These are phyloP conservation scores for Hetaerina titia DNA, from an alignment of 2,888 invertebrate genomes.

Conservation along the genomic window DNA sequence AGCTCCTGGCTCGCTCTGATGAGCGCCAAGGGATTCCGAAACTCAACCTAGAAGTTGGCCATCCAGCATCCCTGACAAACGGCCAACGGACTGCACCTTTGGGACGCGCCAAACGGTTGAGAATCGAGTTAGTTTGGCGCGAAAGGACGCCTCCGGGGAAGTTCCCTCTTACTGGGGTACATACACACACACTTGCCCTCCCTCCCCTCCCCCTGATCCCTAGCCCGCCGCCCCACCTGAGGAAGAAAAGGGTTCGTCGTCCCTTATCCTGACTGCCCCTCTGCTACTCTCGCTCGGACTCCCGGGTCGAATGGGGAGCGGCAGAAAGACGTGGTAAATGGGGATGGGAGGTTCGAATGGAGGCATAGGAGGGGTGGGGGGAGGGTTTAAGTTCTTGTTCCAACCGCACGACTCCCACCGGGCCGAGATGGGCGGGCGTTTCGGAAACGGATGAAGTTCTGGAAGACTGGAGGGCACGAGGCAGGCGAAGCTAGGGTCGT, in stretches of 20 bases:
- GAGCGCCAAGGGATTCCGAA: slow-evolving; percentile 55
- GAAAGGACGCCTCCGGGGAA: slow-evolving; percentile 29
- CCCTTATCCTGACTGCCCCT: too few species aligned
- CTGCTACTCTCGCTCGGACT: not conserved
- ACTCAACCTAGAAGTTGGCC: slow-evolving; percentile 47
- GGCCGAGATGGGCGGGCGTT: not conserved
- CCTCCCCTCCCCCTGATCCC: not conserved
- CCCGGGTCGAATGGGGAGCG: not conserved
- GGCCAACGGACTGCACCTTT: slow-evolving; percentile 49
- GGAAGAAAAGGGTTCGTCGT: not conserved
- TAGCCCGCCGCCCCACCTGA: not conserved
- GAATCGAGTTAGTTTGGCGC: slow-evolving; percentile 54
- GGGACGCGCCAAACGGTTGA: slow-evolving; percentile 59
- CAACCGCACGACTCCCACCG: slow-evolving; percentile 17
- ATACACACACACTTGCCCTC: too few species aligned
- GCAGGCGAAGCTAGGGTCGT: not conserved
- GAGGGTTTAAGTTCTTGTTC: not conserved
- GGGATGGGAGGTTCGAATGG: not conserved
- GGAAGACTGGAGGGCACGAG: not conserved
- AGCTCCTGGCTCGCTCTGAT: slow-evolving; percentile 43
- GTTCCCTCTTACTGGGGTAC: slow-evolving; percentile 5
- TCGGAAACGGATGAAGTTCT: not conserved
- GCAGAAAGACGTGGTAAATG: not conserved
- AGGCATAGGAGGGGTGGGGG: not conserved
- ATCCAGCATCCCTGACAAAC: slow-evolving; percentile 56